Evolutionary conservation across 1,140 invertebrate species (phyloP), one percentile per base, ranked within the genome.

Genomic region (Lepidotrigona ventralis): DNA sequence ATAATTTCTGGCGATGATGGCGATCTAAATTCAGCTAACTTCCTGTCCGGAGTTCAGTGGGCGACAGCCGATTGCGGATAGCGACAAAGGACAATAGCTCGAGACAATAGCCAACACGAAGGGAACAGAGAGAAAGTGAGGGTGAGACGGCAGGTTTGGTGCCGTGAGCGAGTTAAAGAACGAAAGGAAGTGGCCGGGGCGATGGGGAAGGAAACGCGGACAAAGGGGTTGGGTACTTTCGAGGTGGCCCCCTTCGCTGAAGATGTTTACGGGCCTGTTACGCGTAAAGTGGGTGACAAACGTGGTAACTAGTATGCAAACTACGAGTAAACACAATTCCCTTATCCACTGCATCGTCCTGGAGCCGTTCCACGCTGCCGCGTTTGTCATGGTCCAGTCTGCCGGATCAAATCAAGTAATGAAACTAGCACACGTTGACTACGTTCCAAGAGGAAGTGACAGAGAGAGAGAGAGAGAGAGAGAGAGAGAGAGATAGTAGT

Each of bases 261-360:
- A 92, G 92, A 93, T 93, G 92, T 92, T 93, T 93, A 91, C 90
- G 88, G 85, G 85, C 86, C 77, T 85, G 90, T 90, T 86, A 89
- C 87, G 90, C 88, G 89, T 87, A 91, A 91, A 89, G 85, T 90
- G 84, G 89, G 86, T 83, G 85, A 85, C 86, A 88, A 84, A 84
- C 84, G 85, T 86, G 86, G 85, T 90, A 92, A 93, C 90, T 91
- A 91, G 92, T 91, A 92, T 92, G 91, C 91, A 92, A 94, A 93
- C 90, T 93, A 86, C 79, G 87, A 87, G 91, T 93, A 93, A 94
- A 93, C 90, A 93, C 91, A 93, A 93, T 93, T 93, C 89, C 90
- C 92, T 94, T 93, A 93, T 91, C 88, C 89, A 79, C 64, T 29
- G 63, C 51, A 46, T 75, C 73, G 54, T 78, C 29, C 66, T 63